Percentiles rank a stretch among this genome's conserved stretches.
phyloP scores from a whole-genome alignment of 2,113 vertebrate genomes.

The Cochlearius cochlearius region DNA sequence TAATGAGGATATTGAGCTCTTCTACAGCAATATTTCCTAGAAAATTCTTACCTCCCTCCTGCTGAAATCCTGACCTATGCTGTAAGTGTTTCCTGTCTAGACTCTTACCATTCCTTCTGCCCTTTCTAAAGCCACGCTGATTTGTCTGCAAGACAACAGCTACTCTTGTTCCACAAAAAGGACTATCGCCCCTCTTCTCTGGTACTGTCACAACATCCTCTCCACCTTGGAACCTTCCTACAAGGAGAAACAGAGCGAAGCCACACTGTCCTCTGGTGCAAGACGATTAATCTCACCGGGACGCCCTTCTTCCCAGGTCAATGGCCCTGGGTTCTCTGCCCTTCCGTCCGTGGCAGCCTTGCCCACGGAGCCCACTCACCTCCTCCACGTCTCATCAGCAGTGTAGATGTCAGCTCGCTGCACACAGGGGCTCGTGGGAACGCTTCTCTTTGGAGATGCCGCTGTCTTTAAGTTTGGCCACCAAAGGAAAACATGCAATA shows the following conservation, averaged over 20 bases:
- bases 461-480: not conserved
- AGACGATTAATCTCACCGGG: fast-evolving
- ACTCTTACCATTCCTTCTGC: not conserved
- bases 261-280: fast-evolving
- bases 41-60: not conserved
- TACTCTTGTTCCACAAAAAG: not conserved
- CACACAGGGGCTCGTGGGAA: not conserved
- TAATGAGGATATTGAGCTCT: not conserved
- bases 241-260: not conserved
- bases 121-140: not conserved
- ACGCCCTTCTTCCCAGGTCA: not conserved
- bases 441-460: not conserved
- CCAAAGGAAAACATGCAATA: not conserved
- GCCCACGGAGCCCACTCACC: not conserved
- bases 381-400: not conserved
- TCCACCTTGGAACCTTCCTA: not conserved
- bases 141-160: not conserved
- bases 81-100: slow-evolving; percentile 51
- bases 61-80: not conserved
- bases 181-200: not conserved
- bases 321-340: not conserved
- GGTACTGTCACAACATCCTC: not conserved
- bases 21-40: not conserved
- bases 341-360: fast-evolving
- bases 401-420: not conserved